Evolutionary conservation across 2,797 vertebrate genomes (phyloP).

Genomic region (Pipistrellus pipistrellus): DNA sequence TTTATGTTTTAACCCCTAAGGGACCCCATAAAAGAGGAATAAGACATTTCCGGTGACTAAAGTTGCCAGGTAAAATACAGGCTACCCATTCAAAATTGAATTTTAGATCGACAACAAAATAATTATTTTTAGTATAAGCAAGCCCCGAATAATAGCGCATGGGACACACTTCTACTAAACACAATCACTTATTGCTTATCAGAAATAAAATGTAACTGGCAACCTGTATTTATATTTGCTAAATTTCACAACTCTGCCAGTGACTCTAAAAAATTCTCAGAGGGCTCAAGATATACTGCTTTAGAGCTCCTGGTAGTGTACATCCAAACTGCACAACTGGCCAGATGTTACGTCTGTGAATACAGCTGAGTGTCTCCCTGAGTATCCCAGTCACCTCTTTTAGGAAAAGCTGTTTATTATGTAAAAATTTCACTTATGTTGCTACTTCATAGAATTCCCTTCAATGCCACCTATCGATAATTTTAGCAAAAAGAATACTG

Average conservation of each 20-base stretch:
- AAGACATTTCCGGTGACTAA: constrained; percentile 53
- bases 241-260: background rate
- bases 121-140: background rate
- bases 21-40: constrained; percentile 65
- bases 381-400: constrained; percentile 12
- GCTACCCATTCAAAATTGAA: constrained; percentile 33
- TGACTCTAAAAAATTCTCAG: constrained; percentile 18
- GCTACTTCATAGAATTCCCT: constrained; percentile 8
- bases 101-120: constrained; percentile 41
- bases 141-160: background rate
- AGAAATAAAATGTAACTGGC: constrained; percentile 41
- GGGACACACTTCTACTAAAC: constrained; percentile 6
- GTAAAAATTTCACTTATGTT: constrained; percentile 27
- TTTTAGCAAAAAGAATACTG: constrained; percentile 23
- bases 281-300: background rate
- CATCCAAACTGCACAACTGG: background rate
- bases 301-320: background rate
- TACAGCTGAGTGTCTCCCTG: background rate
- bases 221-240: constrained; percentile 50
- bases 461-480: background rate
- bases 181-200: background rate
- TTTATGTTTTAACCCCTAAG: constrained; percentile 65
- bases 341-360: constrained; percentile 11
- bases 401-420: constrained; percentile 55
- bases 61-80: constrained; percentile 45